A percentile compares a stretch with the other conserved stretches of the same genome.
These are phyloP conservation scores for Callionymus lyra DNA, from an alignment of 2,113 vertebrate species.

Conservation along the genomic window DNA sequence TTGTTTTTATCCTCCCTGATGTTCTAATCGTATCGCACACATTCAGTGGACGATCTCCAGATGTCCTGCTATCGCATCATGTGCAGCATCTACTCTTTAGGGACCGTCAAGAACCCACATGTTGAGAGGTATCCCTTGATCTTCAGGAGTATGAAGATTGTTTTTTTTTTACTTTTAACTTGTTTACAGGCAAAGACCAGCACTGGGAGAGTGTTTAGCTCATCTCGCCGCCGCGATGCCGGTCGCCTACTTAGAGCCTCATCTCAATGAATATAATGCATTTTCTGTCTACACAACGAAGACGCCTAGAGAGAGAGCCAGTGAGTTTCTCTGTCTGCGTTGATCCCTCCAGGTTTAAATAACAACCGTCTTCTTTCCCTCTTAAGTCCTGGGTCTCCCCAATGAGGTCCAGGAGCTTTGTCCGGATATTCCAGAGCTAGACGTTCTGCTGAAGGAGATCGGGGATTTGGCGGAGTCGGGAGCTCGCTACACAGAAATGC, in stretches of 20 bases:
- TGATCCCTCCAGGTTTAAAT: background rate
- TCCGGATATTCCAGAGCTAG: constrained; percentile 82
- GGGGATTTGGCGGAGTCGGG: constrained; percentile 87
- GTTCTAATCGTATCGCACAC: no score
- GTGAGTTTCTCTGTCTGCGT: constrained; percentile 59
- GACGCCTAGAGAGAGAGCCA: constrained; percentile 80
- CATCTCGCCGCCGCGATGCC: constrained; percentile 88
- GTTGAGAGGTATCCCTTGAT: constrained; percentile 75
- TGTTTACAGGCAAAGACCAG: constrained; percentile 74
- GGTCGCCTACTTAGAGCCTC: constrained; percentile 83
- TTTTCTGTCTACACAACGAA: constrained; percentile 94
- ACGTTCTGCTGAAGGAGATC: constrained; percentile 79
- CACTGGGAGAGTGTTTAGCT: constrained; percentile 86
- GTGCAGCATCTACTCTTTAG: constrained; percentile 89
- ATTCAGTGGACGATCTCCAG: constrained; percentile 91
- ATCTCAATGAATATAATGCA: constrained; percentile 79
- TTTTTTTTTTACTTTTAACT: background rate
- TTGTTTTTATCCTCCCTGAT: background rate
- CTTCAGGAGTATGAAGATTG: background rate
- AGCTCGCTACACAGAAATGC: constrained; percentile 93
- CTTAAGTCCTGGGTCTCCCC: constrained; percentile 80
- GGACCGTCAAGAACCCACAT: constrained; percentile 84
- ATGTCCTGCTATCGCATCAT: constrained; percentile 91
- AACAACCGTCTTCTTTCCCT: no score
- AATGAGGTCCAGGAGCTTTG: constrained; percentile 87